These are phyloP conservation scores for Pogonus chalceus DNA, from an alignment of 1,140 invertebrate species.

Conservation along the genomic window DNA sequence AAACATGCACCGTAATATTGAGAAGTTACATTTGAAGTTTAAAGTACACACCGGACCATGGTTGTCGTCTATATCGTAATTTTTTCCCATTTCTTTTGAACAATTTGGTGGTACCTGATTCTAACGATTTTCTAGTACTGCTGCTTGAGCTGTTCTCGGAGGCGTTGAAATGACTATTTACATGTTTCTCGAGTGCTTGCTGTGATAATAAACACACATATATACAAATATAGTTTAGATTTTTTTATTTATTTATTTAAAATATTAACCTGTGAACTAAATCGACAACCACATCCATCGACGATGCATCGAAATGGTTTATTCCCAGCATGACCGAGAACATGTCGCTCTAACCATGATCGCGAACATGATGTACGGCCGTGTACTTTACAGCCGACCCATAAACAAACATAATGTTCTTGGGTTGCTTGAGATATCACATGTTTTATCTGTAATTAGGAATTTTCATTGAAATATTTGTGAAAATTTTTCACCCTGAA, in stretches of 20 bases:
- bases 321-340: constrained; percentile 82
- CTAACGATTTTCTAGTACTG: constrained; percentile 50
- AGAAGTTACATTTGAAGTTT: not conserved
- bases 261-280: constrained; percentile 72
- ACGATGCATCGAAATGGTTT: constrained; percentile 94
- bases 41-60: constrained; percentile 58
- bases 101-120: constrained; percentile 58
- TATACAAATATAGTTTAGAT: not conserved
- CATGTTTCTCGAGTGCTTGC: constrained; percentile 80
- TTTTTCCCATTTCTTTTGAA: constrained; percentile 78
- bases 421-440: constrained; percentile 72
- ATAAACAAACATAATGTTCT: constrained; percentile 80
- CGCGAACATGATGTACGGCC: constrained; percentile 81
- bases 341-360: constrained; percentile 87
- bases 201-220: constrained; percentile 34
- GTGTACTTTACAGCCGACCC: constrained; percentile 92
- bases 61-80: constrained; percentile 68
- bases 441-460: constrained; percentile 65
- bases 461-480: too few relatives aligned
- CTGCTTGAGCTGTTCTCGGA: constrained; percentile 42
- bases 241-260: constrained; percentile 2
- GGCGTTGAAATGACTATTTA: constrained; percentile 83
- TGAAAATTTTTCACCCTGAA: constrained; percentile 8
- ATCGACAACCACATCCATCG: constrained; percentile 81
- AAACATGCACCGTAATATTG: too few relatives aligned